These are phyloP conservation scores for Hipparchia semele DNA, from an alignment of 2,888 invertebrate species.

Conservation along the genomic window DNA sequence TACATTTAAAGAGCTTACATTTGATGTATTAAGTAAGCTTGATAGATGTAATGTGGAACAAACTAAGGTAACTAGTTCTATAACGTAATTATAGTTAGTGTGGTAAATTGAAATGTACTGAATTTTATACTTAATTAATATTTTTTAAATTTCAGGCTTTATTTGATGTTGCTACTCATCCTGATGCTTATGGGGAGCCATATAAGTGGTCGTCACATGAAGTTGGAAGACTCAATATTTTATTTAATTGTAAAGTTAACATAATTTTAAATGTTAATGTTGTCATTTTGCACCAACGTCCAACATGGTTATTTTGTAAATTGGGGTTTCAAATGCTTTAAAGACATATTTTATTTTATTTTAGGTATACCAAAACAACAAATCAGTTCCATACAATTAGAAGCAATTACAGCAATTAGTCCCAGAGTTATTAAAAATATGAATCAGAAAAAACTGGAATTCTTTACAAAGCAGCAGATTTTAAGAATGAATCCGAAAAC, in stretches of 20 bases:
- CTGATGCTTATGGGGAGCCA: slow-evolving; percentile 66
- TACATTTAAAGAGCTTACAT: slow-evolving; percentile 60
- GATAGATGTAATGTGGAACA: slow-evolving; percentile 61
- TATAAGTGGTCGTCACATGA: slow-evolving; percentile 74
- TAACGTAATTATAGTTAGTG: neutral
- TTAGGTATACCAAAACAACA: slow-evolving; percentile 63
- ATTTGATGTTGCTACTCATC: slow-evolving; percentile 64
- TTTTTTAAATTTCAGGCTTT: slow-evolving; percentile 60
- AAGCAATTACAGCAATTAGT: slow-evolving; percentile 66
- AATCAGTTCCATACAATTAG: slow-evolving; percentile 66
- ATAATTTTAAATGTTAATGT: neutral
- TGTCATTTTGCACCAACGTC: neutral
- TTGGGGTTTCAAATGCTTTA: too few relatives aligned
- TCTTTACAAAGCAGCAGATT: slow-evolving; percentile 71
- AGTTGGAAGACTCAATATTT: slow-evolving; percentile 56
- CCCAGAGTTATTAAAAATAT: slow-evolving; percentile 61
- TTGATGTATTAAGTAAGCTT: slow-evolving; percentile 59
- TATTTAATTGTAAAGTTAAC: slow-evolving; percentile 60
- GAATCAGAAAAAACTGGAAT: slow-evolving; percentile 61
- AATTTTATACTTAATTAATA: neutral
- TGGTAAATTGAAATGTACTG: neutral
- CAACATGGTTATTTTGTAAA: neutral
- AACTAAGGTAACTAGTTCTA: slow-evolving; percentile 51
- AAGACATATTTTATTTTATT: slow-evolving; percentile 27
- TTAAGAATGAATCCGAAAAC: slow-evolving; percentile 64